Evolutionary conservation across 2,797 vertebrate genomes (phyloP).

Genomic region (Trachops cirrhosus): DNA sequence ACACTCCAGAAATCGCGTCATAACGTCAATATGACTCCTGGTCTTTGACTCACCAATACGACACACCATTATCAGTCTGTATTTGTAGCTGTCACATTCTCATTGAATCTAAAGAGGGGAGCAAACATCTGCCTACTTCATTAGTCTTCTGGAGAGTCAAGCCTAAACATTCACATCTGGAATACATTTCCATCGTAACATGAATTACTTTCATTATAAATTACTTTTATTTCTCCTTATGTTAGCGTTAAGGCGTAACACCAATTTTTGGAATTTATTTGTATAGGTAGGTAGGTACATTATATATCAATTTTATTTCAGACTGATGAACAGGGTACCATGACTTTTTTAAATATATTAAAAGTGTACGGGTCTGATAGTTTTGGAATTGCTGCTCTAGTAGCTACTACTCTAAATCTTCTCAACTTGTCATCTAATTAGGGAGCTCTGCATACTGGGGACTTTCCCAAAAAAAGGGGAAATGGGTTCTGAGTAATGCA

Average conservation of each 20-base stretch:
- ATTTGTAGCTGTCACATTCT: background rate
- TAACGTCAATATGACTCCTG: background rate
- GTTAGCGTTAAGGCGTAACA: background rate
- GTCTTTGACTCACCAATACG: conserved; percentile 18
- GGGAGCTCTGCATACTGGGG: background rate
- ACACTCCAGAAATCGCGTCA: conserved; percentile 28
- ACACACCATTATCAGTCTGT: background rate
- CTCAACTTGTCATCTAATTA: background rate
- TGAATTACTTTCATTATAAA: background rate
- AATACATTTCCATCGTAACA: background rate
- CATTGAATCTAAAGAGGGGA: conserved; percentile 29
- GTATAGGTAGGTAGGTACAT: background rate
- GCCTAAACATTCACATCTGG: conserved; percentile 33
- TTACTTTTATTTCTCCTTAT: conserved; percentile 4
- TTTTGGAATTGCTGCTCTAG: background rate
- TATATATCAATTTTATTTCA: background rate
- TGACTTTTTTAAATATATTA: background rate
- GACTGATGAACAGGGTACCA: background rate
- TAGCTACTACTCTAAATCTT: background rate
- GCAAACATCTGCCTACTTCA: conserved; percentile 42
- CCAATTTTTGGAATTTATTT: background rate
- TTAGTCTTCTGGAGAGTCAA: background rate
- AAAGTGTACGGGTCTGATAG: background rate
- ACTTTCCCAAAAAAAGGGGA: background rate
- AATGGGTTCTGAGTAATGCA: background rate